Evolutionary conservation across 2,113 vertebrate species (phyloP).

Genomic region (Ammospiza nelsoni): DNA sequence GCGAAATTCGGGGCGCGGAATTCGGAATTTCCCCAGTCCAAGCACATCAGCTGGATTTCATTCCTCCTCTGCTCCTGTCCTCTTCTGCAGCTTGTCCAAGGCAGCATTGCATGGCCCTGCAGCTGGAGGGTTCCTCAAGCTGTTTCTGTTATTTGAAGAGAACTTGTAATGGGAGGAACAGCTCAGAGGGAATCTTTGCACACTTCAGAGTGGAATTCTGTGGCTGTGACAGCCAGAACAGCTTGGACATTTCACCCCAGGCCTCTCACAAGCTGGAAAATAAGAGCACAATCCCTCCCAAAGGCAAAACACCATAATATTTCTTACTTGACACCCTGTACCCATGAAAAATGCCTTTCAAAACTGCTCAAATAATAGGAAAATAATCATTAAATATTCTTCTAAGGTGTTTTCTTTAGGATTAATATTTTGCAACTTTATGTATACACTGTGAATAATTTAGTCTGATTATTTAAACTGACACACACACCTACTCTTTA

Average conservation of each 20-base stretch:
- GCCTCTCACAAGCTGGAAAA: not conserved
- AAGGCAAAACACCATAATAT: conserved; percentile 1
- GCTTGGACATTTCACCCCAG: conserved; percentile 37
- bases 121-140: not conserved
- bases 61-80: not conserved
- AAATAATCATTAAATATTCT: not conserved
- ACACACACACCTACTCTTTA: not conserved
- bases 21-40: not conserved
- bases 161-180: not conserved
- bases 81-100: not conserved
- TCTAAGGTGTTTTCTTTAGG: not conserved
- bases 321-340: not conserved
- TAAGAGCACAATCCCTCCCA: not conserved
- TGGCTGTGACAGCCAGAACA: conserved; percentile 36
- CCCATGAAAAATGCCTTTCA: not conserved
- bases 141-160: not conserved
- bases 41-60: not conserved
- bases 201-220: not conserved
- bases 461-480: not conserved
- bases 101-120: not conserved
- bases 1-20: not conserved
- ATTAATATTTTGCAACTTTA: not conserved
- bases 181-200: not conserved
- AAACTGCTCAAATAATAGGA: not conserved
- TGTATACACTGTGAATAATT: not conserved